Evolutionary conservation across 2,888 invertebrate species (phyloP).

Genomic region (Autographa pulchrina): DNA sequence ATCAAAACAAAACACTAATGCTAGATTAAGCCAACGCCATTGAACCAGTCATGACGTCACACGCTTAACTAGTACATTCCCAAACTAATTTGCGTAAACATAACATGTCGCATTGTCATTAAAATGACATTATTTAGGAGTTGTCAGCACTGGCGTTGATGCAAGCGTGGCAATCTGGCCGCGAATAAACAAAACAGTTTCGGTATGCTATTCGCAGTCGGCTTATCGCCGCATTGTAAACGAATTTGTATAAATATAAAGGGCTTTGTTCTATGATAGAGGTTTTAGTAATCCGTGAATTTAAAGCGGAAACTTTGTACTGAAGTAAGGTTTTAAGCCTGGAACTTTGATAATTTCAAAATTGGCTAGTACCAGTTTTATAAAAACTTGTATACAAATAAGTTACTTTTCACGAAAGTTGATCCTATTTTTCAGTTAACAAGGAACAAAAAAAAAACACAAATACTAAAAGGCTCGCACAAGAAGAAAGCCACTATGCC

Average conservation of each 20-base stretch:
- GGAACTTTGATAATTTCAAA: too few species aligned
- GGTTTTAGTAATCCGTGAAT: background rate
- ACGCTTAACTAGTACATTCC: constrained; percentile 39
- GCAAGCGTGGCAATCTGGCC: constrained; percentile 49
- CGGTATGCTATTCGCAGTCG: constrained; percentile 31
- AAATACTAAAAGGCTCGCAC: too few species aligned
- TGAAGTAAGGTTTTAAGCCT: too few species aligned
- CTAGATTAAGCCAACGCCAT: constrained; percentile 13
- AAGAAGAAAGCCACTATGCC: too few species aligned
- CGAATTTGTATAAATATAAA: constrained; percentile 13
- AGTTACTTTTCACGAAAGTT: too few species aligned
- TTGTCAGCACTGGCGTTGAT: constrained; percentile 49
- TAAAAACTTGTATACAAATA: too few species aligned
- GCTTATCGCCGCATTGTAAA: constrained; percentile 26
- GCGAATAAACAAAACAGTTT: constrained; percentile 50
- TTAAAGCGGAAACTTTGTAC: background rate
- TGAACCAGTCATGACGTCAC: constrained; percentile 32
- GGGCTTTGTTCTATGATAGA: background rate
- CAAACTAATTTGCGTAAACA: constrained; percentile 47
- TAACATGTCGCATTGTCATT: constrained; percentile 57
- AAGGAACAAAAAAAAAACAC: too few species aligned
- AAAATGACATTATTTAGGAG: constrained; percentile 56
- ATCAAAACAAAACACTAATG: constrained; percentile 18
- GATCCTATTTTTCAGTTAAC: too few species aligned
- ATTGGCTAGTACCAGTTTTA: too few species aligned